These are phyloP conservation scores for Polietes domitor DNA, from an alignment of 2,888 invertebrate genomes.

Conservation along the genomic window DNA sequence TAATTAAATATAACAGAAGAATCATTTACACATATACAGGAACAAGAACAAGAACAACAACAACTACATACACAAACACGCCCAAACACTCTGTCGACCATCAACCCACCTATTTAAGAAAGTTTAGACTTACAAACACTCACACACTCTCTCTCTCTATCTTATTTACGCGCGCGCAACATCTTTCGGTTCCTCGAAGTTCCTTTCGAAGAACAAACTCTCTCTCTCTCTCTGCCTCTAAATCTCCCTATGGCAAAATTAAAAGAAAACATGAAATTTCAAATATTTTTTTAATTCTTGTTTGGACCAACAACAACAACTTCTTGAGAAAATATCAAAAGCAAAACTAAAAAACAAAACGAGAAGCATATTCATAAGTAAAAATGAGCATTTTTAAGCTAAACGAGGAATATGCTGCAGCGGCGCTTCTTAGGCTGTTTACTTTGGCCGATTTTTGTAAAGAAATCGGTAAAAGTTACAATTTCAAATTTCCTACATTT, in stretches of 20 bases:
- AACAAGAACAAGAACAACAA: constrained; percentile 1
- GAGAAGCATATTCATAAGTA: not conserved
- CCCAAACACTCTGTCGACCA: constrained; percentile 30
- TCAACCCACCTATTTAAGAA: constrained; percentile 59
- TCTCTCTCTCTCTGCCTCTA: constrained; percentile 50
- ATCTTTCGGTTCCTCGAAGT: not conserved
- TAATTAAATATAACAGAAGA: constrained; percentile 24
- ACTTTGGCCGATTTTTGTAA: not conserved
- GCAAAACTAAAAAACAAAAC: not conserved
- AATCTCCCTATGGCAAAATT: constrained; percentile 43
- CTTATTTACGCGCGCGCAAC: not conserved
- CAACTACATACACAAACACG: constrained; percentile 19
- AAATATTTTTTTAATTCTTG: constrained; percentile 19
- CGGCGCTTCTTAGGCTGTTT: not conserved
- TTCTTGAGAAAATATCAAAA: not conserved
- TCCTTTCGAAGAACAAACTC: constrained; percentile 39
- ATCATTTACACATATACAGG: constrained; percentile 23
- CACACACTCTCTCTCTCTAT: constrained; percentile 4
- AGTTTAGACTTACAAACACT: constrained; percentile 26
- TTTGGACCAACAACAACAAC: constrained; percentile 44
- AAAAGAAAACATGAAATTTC: not conserved
- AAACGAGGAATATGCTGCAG: not conserved
- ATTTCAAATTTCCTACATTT: not conserved
- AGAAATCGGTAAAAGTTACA: not conserved
- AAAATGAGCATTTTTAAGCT: constrained; percentile 8